Evolutionary conservation across 2,888 invertebrate species (phyloP), one percentile per base, ranked within the genome.

Genomic region (Eilema griseolum): DNA sequence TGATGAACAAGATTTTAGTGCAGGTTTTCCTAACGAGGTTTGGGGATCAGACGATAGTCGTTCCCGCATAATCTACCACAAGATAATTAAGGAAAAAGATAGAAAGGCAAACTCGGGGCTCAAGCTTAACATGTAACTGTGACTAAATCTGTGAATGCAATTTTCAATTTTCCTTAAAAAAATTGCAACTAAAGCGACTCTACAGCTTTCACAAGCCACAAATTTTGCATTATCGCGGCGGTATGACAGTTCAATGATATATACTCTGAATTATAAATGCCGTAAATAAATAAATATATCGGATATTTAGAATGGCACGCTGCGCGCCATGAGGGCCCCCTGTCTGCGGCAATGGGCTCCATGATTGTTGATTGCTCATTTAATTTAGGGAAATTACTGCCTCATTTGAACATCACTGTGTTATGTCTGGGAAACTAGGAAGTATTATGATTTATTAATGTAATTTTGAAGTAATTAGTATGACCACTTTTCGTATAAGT

Each of bases 181-280:
- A 52, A 64, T 66, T 46, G 37, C 57, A 73, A 67, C 71, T 23
- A 79, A 37, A 67, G 67, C 74, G 11, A 75, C 92, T 92, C 93
- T 81, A 91, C 57, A 62, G 72, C 61, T 84, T 82, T 82, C 74
- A 26, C 73, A 82, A 81, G 77, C 88, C 88, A 79, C 89, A 92
- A 93, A 94, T 94, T 94, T 91, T 93, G 94, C 94, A 95, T 95
- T 95, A 95, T 95, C 95, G 93, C 93, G 89, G 89, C 89, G 89
- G 90, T 92, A 92, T 93, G 95, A 94, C 95, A 95, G 93, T 81
- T 85, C 84, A 77, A 89, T 95, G 95, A 95, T 95, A 95, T 95
- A 95, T 94, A 93, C 90, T 90, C 92, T 91, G 93, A 93, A 94
- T 95, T 94, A 95, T 95, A 94, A 94, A 94, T 92, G 95, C 92